phyloP scores from a whole-genome alignment of 2,888 invertebrate genomes.

The Melanostoma mellinum region DNA sequence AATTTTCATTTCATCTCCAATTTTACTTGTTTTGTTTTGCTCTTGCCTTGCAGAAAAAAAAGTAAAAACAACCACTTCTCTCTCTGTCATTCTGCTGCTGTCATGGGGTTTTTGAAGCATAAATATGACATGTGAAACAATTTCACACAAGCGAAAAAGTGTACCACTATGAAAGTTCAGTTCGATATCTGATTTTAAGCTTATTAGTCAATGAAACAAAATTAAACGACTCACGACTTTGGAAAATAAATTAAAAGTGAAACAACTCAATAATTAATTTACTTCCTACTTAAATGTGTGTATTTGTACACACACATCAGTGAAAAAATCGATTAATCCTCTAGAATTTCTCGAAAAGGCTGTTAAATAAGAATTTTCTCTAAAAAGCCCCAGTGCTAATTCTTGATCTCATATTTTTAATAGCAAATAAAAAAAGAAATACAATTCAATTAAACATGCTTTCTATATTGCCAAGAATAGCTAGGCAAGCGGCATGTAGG shows the following conservation, averaged over 20 bases:
- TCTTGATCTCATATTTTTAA: too few relatives aligned
- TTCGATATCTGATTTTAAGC: conserved; percentile 32
- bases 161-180: conserved; percentile 4
- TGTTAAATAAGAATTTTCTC: too few relatives aligned
- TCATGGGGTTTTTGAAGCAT: neutral
- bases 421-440: too few relatives aligned
- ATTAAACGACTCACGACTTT: too few relatives aligned
- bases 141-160: conserved; percentile 30
- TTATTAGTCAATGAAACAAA: neutral
- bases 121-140: conserved; percentile 12
- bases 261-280: too few relatives aligned
- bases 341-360: too few relatives aligned
- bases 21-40: conserved; percentile 24
- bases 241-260: too few relatives aligned
- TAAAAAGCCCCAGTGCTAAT: too few relatives aligned
- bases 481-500: neutral
- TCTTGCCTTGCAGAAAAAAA: conserved; percentile 8
- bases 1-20: conserved; percentile 7
- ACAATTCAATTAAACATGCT: neutral
- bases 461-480: neutral
- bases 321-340: too few relatives aligned
- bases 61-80: conserved; percentile 18
- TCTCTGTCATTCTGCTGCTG: conserved; percentile 36
- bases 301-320: too few relatives aligned
- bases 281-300: too few relatives aligned